phyloP scores from a whole-genome alignment of 1,140 invertebrate species.

The Conus betulinus region DNA sequence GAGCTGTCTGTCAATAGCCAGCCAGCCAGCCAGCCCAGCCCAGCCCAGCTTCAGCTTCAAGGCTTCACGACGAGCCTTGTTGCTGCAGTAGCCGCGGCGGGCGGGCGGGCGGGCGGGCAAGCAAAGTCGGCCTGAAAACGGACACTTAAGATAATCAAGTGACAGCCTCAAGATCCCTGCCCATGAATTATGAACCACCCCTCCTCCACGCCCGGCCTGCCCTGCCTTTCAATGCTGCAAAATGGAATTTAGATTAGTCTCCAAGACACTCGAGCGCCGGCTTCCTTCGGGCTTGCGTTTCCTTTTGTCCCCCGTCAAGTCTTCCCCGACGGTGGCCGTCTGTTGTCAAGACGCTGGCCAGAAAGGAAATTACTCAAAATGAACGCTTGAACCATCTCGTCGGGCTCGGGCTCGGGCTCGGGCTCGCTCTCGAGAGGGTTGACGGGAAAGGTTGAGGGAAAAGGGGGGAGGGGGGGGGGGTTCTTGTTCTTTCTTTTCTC shows the following conservation, averaged over 20 bases:
- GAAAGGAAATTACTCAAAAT: conserved; percentile 11
- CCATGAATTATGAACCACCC: not conserved
- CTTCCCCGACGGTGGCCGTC: not conserved
- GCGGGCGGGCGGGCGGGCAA: no score
- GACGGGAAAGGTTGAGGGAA: no score
- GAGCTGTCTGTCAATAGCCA: no score
- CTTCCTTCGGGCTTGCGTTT: conserved; percentile 4
- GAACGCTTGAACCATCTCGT: not conserved
- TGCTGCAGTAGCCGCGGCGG: no score
- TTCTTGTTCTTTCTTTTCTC: no score
- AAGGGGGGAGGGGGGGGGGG: no score
- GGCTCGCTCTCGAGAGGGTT: not conserved
- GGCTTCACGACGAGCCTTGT: no score
- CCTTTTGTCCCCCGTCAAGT: not conserved
- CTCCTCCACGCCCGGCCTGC: not conserved
- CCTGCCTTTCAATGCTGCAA: not conserved
- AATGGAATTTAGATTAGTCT: conserved; percentile 11
- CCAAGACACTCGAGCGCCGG: not conserved
- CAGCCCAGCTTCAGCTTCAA: no score
- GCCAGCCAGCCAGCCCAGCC: no score
- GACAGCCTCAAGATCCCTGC: conserved; percentile 1
- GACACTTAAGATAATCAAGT: conserved; percentile 11
- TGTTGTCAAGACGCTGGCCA: not conserved
- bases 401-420: no score
- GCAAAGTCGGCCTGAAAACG: not conserved